Conservation (phyloP, 1,140 invertebrate genomes). For the Riptortus pedestris region DNA sequence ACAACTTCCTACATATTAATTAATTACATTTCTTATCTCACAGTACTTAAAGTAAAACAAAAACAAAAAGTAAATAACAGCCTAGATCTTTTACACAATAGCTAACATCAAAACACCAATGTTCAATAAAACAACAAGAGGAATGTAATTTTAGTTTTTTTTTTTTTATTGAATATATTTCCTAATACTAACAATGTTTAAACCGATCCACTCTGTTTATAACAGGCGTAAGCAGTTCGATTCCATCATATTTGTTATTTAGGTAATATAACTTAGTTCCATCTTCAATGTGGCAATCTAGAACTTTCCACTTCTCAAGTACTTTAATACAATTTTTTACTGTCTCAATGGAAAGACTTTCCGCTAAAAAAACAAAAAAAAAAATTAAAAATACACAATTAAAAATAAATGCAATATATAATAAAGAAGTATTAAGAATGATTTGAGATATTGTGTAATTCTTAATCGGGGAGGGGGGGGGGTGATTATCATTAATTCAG, state of each 20-base stretch:
- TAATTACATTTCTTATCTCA: too few species aligned
- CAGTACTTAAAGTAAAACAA: too few species aligned
- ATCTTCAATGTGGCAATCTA: constrained; percentile 56
- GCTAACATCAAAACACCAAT: too few species aligned
- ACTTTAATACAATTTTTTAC: constrained; percentile 70
- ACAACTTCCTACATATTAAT: too few species aligned
- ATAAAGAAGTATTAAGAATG: background rate
- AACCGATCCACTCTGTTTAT: constrained; percentile 22
- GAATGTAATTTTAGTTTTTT: too few species aligned
- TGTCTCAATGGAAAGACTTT: constrained; percentile 68
- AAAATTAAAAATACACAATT: constrained; percentile 9
- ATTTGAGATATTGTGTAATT: background rate
- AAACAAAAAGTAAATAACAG: too few species aligned
- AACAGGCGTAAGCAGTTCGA: constrained; percentile 29
- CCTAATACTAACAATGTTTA: too few species aligned
- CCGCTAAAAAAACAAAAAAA: constrained; percentile 48
- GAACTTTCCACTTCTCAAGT: constrained; percentile 61
- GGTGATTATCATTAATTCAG: too few species aligned
- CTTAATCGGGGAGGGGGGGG: too few species aligned
- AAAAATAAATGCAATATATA: background rate
- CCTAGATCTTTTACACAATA: too few species aligned
- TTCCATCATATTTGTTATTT: constrained; percentile 39
- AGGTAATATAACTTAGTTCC: constrained; percentile 46
- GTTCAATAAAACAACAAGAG: too few species aligned
- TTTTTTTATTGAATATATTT: too few species aligned